Evolutionary conservation across 2,888 invertebrate species (phyloP).

Genomic region (Andrena camellia): DNA sequence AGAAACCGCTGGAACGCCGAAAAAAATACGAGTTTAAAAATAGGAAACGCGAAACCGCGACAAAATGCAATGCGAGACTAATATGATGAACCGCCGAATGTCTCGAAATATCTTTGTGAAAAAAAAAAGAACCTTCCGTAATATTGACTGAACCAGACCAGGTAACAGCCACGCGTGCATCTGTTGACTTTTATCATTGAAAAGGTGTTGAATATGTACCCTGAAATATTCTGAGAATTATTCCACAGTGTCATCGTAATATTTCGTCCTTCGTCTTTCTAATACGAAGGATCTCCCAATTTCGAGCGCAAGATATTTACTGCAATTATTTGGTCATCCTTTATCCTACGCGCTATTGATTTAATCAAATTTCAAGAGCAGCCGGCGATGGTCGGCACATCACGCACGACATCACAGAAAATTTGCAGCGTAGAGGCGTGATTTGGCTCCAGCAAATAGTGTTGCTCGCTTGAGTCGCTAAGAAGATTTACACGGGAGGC

Average conservation of each 20-base stretch:
- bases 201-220: neutral
- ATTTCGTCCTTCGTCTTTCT: too few relatives aligned
- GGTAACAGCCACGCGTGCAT: neutral
- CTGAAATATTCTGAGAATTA: neutral
- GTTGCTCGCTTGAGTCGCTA: slow-evolving; percentile 19
- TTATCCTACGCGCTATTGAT: neutral
- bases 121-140: neutral
- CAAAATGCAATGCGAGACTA: slow-evolving; percentile 65
- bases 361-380: slow-evolving; percentile 55
- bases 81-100: slow-evolving; percentile 50
- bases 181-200: neutral
- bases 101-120: slow-evolving; percentile 54
- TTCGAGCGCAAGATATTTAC: neutral
- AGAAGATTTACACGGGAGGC: slow-evolving; percentile 20
- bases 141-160: neutral
- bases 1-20: slow-evolving; percentile 40
- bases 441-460: slow-evolving; percentile 24
- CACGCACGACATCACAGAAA: slow-evolving; percentile 24
- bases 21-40: slow-evolving; percentile 69
- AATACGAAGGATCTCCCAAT: neutral
- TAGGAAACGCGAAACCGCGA: slow-evolving; percentile 66
- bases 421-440: slow-evolving; percentile 19
- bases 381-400: slow-evolving; percentile 18
- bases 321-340: slow-evolving; percentile 2
- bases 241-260: neutral